Conservation (phyloP, 2,797 vertebrate species). For the Chrysocyon brachyurus region DNA sequence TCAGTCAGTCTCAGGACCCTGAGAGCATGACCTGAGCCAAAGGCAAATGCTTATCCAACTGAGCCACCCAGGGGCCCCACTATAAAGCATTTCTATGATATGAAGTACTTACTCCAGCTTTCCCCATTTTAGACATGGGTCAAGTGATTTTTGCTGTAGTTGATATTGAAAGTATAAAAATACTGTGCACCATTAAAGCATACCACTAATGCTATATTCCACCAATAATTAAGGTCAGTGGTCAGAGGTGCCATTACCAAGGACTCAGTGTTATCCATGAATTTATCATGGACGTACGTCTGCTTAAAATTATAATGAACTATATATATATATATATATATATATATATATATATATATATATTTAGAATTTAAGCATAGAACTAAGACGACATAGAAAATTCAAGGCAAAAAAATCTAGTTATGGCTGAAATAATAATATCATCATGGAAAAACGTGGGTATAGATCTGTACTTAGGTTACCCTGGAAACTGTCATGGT, state of each 20-base stretch:
- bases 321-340: background rate
- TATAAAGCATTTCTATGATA: conserved; percentile 1
- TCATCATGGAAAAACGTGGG: background rate
- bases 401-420: conserved; percentile 24
- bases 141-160: conserved; percentile 42
- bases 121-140: conserved; percentile 41
- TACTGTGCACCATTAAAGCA: conserved; percentile 34
- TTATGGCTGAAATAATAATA: background rate
- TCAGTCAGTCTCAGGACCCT: too few species aligned
- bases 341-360: too few species aligned
- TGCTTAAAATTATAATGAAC: conserved; percentile 52
- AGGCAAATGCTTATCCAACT: too few species aligned
- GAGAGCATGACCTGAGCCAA: too few species aligned
- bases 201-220: background rate
- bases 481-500: background rate
- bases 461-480: background rate
- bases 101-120: conserved; percentile 17
- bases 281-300: conserved; percentile 21
- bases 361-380: background rate
- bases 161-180: conserved; percentile 65
- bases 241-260: conserved; percentile 2
- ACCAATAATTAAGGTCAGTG: conserved; percentile 44
- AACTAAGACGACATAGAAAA: conserved; percentile 22
- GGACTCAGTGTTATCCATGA: background rate
- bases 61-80: background rate